A percentile compares a stretch with the other conserved stretches of the same genome.
These are phyloP conservation scores for Aphelenchoides avenae DNA, from an alignment of 1,140 invertebrate species.

Conservation along the genomic window DNA sequence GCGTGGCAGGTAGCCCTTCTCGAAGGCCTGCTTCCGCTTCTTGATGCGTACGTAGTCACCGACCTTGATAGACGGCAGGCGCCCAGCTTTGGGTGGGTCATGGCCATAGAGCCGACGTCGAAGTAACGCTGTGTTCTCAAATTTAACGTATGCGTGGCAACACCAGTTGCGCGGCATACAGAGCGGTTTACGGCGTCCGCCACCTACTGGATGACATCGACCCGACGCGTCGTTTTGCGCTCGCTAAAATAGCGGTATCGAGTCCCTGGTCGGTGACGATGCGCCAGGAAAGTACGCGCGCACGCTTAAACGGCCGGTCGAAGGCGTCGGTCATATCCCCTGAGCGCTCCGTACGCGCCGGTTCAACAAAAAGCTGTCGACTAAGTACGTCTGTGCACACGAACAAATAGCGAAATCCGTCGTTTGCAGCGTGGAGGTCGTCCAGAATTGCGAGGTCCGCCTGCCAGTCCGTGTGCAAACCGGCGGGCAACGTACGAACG, in stretches of 20 bases:
- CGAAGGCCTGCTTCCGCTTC: slow-evolving; percentile 17
- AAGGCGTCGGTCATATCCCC: slow-evolving; percentile 24
- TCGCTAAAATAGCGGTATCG: slow-evolving; percentile 39
- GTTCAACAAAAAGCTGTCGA: slow-evolving; percentile 29
- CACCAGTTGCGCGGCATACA: slow-evolving; percentile 12
- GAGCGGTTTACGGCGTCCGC: slow-evolving; percentile 29
- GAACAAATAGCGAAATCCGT: slow-evolving; percentile 23
- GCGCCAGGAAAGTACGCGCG: slow-evolving; percentile 13
- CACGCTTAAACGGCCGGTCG: slow-evolving; percentile 11
- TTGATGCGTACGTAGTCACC: slow-evolving; percentile 15
- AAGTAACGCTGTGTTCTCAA: slow-evolving; percentile 14
- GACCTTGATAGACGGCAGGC: background rate
- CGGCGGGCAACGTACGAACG: slow-evolving; percentile 11
- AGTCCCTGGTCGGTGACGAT: slow-evolving; percentile 28
- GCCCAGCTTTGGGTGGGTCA: background rate
- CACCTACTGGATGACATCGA: slow-evolving; percentile 31
- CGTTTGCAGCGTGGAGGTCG: slow-evolving; percentile 4
- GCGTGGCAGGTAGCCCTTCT: slow-evolving; percentile 11
- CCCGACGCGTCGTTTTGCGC: slow-evolving; percentile 24
- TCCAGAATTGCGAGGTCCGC: slow-evolving; percentile 30
- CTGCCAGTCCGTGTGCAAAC: slow-evolving; percentile 35
- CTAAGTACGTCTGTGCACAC: slow-evolving; percentile 34
- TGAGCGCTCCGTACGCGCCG: slow-evolving; percentile 20
- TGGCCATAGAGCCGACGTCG: background rate
- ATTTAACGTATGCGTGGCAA: slow-evolving; percentile 17